Conservation (phyloP, 2,888 invertebrate genomes). For the Catotricha subobsoleta region DNA sequence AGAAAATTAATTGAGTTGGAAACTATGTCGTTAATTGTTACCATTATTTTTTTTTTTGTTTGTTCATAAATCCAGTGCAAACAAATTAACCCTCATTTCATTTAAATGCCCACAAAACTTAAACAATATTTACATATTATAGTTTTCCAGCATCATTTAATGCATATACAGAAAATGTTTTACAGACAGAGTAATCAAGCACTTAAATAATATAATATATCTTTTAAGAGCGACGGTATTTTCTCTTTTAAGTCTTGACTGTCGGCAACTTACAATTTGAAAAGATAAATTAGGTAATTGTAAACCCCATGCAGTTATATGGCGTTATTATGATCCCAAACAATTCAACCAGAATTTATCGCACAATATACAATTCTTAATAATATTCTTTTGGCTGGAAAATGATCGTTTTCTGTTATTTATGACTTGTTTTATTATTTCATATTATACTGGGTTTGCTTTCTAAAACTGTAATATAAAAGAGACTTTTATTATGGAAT, state of each 20-base stretch:
- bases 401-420: slow-evolving; percentile 5
- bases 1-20: too few relatives aligned
- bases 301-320: slow-evolving; percentile 19
- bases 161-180: not conserved
- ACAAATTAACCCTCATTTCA: slow-evolving; percentile 6
- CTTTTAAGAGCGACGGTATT: not conserved
- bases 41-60: too few relatives aligned
- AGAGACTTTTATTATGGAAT: too few relatives aligned
- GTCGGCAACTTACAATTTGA: slow-evolving; percentile 5
- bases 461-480: too few relatives aligned
- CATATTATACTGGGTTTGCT: too few relatives aligned
- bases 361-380: too few relatives aligned
- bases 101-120: not conserved
- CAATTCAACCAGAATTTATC: slow-evolving; percentile 9
- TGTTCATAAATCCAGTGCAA: too few relatives aligned
- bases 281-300: slow-evolving; percentile 20
- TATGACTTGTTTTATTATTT: slow-evolving; percentile 6
- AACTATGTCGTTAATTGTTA: too few relatives aligned
- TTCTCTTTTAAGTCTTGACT: not conserved
- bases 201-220: slow-evolving; percentile 2
- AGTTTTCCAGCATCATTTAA: not conserved
- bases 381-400: slow-evolving; percentile 6
- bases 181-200: slow-evolving; percentile 1
- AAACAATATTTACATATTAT: not conserved
- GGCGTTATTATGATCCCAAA: slow-evolving; percentile 17